These are phyloP conservation scores for Xiphorhynchus elegans DNA, from an alignment of 2,113 vertebrate genomes.

Conservation along the genomic window DNA sequence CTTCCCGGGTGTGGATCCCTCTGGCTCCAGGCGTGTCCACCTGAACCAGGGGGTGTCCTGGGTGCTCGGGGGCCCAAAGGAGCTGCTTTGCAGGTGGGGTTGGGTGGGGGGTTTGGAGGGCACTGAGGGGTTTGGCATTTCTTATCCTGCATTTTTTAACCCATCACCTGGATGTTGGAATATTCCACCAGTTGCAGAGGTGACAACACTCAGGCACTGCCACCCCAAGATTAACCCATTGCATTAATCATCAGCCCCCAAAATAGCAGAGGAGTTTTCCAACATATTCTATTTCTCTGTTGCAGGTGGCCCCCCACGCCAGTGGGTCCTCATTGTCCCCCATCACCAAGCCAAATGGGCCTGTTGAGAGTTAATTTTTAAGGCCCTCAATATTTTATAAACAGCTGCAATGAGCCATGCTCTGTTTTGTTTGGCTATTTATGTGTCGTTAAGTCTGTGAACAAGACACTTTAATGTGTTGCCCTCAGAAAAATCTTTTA, in stretches of 20 bases:
- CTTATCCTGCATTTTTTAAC: not conserved
- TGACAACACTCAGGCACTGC: not conserved
- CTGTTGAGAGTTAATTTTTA: conserved; percentile 66
- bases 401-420: conserved; percentile 33
- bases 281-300: not conserved
- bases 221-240: not conserved
- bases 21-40: not conserved
- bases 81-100: fast-evolving
- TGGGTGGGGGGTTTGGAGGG: not conserved
- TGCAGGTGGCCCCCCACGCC: not conserved
- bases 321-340: not conserved
- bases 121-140: not conserved
- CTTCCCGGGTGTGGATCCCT: not conserved
- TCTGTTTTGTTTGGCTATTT: conserved; percentile 58
- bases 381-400: conserved; percentile 75
- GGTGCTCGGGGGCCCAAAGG: not conserved
- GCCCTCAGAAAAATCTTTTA: conserved; percentile 36
- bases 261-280: not conserved
- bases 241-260: not conserved
- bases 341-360: conserved; percentile 11
- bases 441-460: conserved; percentile 40
- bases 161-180: not conserved
- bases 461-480: conserved; percentile 30
- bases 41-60: fast-evolving
- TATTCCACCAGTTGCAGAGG: not conserved